Conservation (phyloP, 2,888 invertebrate species). For the Silvanus unidentatus region DNA sequence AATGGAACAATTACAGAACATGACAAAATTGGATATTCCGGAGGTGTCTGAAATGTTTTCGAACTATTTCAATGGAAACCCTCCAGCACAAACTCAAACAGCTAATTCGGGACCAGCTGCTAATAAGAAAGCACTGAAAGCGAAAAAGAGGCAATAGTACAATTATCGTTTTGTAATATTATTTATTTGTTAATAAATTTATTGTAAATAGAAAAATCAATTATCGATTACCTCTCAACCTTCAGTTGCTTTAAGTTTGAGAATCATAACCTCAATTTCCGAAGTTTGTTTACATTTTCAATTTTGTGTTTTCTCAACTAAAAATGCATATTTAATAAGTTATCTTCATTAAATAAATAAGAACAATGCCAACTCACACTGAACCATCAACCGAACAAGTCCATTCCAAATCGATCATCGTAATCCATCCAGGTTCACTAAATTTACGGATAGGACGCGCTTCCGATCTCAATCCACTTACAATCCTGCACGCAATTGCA, state of each 20-base stretch:
- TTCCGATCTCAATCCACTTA: slow-evolving; percentile 80
- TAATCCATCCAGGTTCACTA: slow-evolving; percentile 92
- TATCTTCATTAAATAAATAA: too few species aligned
- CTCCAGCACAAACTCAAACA: slow-evolving; percentile 39
- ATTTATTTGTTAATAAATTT: not conserved
- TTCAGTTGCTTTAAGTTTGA: too few species aligned
- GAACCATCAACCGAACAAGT: slow-evolving; percentile 47
- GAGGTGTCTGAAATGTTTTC: slow-evolving; percentile 96
- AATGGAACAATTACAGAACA: slow-evolving; percentile 81
- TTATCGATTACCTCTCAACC: too few species aligned
- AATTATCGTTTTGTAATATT: not conserved
- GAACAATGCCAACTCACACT: slow-evolving; percentile 1
- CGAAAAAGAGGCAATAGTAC: slow-evolving; percentile 31
- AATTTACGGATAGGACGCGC: slow-evolving; percentile 86
- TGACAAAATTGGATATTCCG: slow-evolving; percentile 81
- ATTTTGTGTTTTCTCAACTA: too few species aligned
- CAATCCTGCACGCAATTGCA: slow-evolving; percentile 80
- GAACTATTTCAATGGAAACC: slow-evolving; percentile 75
- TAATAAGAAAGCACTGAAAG: slow-evolving; percentile 34
- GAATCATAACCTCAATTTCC: too few species aligned
- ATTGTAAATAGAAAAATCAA: too few species aligned
- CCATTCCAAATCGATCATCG: slow-evolving; percentile 75
- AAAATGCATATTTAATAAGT: too few species aligned
- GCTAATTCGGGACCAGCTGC: slow-evolving; percentile 23
- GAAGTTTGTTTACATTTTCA: too few species aligned